These are phyloP conservation scores for Pangasianodon gigas DNA, from an alignment of 2,113 vertebrate genomes.

Conservation along the genomic window DNA sequence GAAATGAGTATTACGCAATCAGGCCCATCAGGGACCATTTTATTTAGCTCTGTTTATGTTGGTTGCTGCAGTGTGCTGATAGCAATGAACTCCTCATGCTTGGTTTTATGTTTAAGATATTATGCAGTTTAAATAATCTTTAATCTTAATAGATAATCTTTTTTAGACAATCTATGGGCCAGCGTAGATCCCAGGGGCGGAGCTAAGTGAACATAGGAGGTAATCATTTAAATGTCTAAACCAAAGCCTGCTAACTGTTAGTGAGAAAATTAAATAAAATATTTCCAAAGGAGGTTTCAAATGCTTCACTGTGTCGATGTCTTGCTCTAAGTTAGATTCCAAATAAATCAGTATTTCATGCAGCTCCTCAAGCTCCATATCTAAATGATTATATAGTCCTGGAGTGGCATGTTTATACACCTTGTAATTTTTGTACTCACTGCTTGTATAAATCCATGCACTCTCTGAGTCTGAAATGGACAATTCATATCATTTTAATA, in stretches of 20 bases:
- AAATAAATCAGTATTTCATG: constrained; percentile 9
- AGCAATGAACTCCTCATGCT: not conserved
- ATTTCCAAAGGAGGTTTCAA: not conserved
- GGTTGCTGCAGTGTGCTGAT: not conserved
- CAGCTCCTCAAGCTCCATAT: not conserved
- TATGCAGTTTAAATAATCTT: too few species aligned
- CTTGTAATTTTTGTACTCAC: constrained; percentile 14
- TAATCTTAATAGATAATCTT: too few species aligned
- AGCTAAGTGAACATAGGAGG: too few species aligned
- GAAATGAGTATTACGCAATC: not conserved
- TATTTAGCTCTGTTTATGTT: not conserved
- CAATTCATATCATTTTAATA: constrained; percentile 43
- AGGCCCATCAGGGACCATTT: not conserved
- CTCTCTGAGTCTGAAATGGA: constrained; percentile 29
- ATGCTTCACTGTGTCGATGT: not conserved
- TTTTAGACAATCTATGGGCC: not conserved
- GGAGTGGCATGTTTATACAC: constrained; percentile 14
- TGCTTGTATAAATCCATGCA: constrained; percentile 12
- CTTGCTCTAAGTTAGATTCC: not conserved
- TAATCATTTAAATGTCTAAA: not conserved
- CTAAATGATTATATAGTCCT: not conserved
- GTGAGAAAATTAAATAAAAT: not conserved
- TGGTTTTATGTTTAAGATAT: not conserved
- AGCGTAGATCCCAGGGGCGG: not conserved
- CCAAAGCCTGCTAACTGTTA: not conserved